Evolutionary conservation across 2,113 vertebrate species (phyloP).

Genomic region (Rhea americana): DNA sequence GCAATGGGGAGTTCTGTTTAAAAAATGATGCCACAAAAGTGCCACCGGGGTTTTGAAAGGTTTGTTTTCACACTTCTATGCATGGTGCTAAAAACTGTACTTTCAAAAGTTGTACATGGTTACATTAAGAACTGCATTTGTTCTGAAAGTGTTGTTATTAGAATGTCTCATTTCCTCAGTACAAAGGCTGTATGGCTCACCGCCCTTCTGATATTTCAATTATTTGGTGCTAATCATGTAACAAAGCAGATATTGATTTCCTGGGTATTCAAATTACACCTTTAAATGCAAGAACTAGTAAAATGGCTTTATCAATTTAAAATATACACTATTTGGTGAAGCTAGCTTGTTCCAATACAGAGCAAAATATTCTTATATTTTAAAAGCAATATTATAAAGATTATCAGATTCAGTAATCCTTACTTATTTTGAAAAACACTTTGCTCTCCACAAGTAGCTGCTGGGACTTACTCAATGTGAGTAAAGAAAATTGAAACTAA

Average conservation of each 20-base stretch:
- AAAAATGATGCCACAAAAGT: background rate
- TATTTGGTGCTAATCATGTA: conserved; percentile 75
- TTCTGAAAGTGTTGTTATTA: conserved; percentile 48
- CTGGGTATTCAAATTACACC: conserved; percentile 74
- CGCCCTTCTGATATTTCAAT: conserved; percentile 78
- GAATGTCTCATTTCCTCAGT: conserved; percentile 54
- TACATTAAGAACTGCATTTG: conserved; percentile 35
- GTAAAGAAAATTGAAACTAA: background rate
- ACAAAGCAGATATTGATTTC: conserved; percentile 78
- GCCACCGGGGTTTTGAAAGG: conserved; percentile 29
- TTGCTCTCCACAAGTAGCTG: background rate
- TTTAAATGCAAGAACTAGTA: conserved; percentile 57
- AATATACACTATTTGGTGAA: conserved; percentile 69
- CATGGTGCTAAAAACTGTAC: background rate
- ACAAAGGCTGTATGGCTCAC: conserved; percentile 68
- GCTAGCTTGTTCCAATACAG: conserved; percentile 29
- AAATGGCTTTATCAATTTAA: conserved; percentile 70
- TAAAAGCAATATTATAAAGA: conserved; percentile 31
- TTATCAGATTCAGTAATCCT: background rate
- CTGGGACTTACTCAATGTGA: background rate
- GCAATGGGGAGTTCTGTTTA: background rate
- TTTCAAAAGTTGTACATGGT: conserved; percentile 61
- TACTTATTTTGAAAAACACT: background rate
- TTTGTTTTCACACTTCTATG: conserved; percentile 1
- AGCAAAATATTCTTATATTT: conserved; percentile 49